A percentile compares a stretch with the other conserved stretches of the same genome.
These are phyloP conservation scores for Zosterops borbonicus DNA, from an alignment of 2,113 vertebrate species.

Conservation along the genomic window DNA sequence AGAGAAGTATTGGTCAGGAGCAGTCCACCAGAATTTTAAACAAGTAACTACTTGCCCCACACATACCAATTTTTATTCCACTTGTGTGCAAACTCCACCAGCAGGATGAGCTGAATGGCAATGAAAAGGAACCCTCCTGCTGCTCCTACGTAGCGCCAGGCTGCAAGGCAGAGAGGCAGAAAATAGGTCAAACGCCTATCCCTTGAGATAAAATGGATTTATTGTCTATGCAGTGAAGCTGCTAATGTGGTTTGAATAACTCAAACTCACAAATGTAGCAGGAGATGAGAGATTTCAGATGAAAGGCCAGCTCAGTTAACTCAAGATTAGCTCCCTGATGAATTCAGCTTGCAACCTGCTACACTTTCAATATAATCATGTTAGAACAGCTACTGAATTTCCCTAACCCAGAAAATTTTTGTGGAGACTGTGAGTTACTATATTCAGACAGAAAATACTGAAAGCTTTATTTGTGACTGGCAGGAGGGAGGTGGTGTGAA, in stretches of 20 bases:
- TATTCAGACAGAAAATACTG: background rate
- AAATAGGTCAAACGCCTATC: background rate
- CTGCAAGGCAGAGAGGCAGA: constrained; percentile 72
- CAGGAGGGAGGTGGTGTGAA: background rate
- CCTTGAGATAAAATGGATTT: background rate
- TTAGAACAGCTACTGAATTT: background rate
- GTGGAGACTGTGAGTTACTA: background rate
- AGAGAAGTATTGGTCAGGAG: background rate
- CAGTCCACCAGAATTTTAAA: background rate
- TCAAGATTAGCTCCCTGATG: background rate
- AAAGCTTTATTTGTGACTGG: background rate
- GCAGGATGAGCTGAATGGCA: constrained; percentile 89
- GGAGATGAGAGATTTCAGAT: background rate
- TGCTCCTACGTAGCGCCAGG: constrained; percentile 91
- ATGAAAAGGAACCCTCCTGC: constrained; percentile 86
- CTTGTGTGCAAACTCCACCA: constrained; percentile 95
- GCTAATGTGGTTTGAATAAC: background rate
- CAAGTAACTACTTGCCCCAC: background rate
- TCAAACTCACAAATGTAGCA: background rate
- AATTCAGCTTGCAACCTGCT: background rate
- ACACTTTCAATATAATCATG: background rate
- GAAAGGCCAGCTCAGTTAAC: background rate
- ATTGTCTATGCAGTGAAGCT: background rate
- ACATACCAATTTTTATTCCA: constrained; percentile 99
- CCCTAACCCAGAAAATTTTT: background rate